These are phyloP conservation scores for Drosophila nasuta DNA, from an alignment of 1,140 invertebrate genomes.

Conservation along the genomic window DNA sequence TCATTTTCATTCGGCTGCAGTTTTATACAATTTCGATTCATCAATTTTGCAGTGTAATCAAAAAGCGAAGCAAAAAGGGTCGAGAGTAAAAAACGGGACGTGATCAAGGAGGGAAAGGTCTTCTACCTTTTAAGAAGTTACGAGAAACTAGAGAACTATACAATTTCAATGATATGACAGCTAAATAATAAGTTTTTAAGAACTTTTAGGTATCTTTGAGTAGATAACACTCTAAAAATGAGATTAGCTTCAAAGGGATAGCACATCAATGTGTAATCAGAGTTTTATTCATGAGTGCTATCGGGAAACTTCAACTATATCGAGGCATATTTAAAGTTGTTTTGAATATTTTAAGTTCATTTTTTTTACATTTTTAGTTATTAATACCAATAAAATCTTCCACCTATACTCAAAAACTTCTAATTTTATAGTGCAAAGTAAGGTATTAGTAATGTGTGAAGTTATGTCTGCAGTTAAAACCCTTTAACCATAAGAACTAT, in stretches of 20 bases:
- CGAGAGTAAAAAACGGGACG: not conserved
- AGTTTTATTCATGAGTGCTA: no score
- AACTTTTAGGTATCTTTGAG: no score
- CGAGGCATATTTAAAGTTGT: no score
- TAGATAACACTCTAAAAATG: no score
- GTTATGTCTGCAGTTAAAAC: not conserved
- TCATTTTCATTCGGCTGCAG: slow-evolving; percentile 38
- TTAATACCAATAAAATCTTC: not conserved
- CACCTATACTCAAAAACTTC: not conserved
- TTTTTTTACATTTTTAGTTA: no score
- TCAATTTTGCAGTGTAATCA: slow-evolving; percentile 12
- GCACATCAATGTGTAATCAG: no score
- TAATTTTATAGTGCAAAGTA: slow-evolving; percentile 17
- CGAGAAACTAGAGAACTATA: not conserved
- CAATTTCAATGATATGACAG: no score
- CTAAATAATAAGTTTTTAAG: no score
- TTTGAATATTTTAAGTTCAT: no score
- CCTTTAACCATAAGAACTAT: not conserved
- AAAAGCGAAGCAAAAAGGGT: slow-evolving; percentile 6
- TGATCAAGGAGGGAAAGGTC: not conserved
- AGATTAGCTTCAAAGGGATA: no score
- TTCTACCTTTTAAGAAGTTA: not conserved
- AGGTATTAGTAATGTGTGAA: slow-evolving; percentile 14
- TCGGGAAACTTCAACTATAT: no score
- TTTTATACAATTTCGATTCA: slow-evolving; percentile 14